These are phyloP conservation scores for Orthonychiurus folsomi DNA, from an alignment of 2,888 invertebrate species.

Conservation along the genomic window DNA sequence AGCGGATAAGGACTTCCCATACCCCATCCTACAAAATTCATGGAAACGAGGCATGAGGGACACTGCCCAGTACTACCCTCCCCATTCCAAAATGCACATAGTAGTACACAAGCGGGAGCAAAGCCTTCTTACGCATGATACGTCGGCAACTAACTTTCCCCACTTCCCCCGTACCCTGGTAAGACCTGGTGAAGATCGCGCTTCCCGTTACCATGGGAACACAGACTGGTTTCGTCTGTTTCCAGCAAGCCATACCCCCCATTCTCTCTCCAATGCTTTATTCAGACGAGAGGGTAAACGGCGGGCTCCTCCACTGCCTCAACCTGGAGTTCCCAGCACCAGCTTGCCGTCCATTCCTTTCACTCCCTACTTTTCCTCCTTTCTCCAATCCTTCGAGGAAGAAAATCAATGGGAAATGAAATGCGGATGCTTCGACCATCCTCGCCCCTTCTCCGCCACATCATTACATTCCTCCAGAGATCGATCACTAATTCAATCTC, in stretches of 20 bases:
- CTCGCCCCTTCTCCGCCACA: conserved; percentile 14
- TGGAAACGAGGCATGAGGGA: too few species aligned
- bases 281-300: background rate
- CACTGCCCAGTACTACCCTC: background rate
- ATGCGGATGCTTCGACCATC: conserved; percentile 29
- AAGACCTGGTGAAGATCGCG: too few species aligned
- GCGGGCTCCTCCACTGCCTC: too few species aligned
- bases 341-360: background rate
- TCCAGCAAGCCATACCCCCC: too few species aligned
- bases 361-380: too few species aligned
- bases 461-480: conserved; percentile 34
- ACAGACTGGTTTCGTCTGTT: background rate
- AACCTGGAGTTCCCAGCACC: background rate
- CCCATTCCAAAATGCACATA: too few species aligned
- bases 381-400: background rate
- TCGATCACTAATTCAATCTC: conserved; percentile 35
- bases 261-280: too few species aligned
- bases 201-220: background rate
- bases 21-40: too few species aligned
- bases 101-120: background rate
- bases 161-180: background rate
- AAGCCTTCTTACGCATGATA: background rate
- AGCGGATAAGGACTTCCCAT: too few species aligned
- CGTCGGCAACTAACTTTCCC: too few species aligned
- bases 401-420: conserved; percentile 32